Percentiles rank a stretch among this genome's conserved stretches.
Evolutionary conservation across 2,888 invertebrate species (phyloP).

Genomic region (Dysmachus trigonus): DNA sequence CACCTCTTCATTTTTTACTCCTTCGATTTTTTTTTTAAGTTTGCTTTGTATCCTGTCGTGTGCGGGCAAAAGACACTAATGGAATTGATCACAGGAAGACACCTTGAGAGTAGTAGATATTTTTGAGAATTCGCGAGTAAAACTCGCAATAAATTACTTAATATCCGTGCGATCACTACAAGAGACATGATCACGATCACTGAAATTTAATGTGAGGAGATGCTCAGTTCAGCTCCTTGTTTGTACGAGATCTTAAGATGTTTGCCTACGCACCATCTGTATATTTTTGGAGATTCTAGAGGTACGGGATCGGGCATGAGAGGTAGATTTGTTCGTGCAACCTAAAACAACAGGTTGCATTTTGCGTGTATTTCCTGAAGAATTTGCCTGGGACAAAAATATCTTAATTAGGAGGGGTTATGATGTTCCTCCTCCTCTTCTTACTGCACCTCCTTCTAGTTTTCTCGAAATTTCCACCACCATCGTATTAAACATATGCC

Average conservation of each 20-base stretch:
- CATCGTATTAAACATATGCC: neutral
- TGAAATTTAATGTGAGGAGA: neutral
- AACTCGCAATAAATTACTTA: neutral
- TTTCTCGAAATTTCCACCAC: neutral
- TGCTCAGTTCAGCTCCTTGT: neutral
- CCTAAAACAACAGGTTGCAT: constrained; percentile 13
- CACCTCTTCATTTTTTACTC: neutral
- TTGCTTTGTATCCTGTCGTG: neutral
- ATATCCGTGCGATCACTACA: neutral
- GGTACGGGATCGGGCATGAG: neutral
- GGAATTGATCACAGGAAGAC: neutral
- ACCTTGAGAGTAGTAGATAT: neutral
- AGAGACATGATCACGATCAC: neutral
- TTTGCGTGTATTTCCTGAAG: constrained; percentile 4
- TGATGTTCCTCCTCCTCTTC: neutral
- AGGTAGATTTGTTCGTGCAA: neutral
- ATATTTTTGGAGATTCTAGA: neutral
- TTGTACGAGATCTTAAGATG: neutral
- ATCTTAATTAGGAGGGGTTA: constrained; percentile 30
- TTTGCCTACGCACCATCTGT: neutral
- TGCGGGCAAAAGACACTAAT: neutral
- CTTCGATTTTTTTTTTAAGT: neutral
- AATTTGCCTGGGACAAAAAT: constrained; percentile 28
- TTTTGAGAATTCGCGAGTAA: neutral
- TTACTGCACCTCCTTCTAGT: neutral